Evolutionary conservation across 1,140 invertebrate species (phyloP).

Genomic region (Drosophila mayri): DNA sequence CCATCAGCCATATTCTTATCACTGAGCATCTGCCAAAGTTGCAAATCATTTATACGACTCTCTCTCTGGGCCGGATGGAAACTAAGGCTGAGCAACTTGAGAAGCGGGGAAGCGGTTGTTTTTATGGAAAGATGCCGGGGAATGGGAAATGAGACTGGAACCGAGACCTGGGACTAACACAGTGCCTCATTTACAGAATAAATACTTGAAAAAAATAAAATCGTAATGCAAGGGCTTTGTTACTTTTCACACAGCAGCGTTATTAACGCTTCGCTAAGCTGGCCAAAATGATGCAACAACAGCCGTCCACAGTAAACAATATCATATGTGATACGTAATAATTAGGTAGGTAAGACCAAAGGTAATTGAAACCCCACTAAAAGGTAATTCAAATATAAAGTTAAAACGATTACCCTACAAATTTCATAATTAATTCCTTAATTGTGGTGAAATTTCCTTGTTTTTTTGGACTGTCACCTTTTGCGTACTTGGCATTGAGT

Average conservation of each 20-base stretch:
- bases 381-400: not conserved
- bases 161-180: constrained; percentile 4
- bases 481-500: constrained; percentile 3
- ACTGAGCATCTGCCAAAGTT: constrained; percentile 43
- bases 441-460: constrained; percentile 3
- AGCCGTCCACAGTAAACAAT: not conserved
- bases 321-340: constrained; percentile 4
- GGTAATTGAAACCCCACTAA: constrained; percentile 5
- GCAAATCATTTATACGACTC: constrained; percentile 42
- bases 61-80: constrained; percentile 30
- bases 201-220: not conserved
- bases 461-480: constrained; percentile 3
- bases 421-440: not conserved
- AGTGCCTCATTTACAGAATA: constrained; percentile 9
- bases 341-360: not conserved
- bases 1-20: constrained; percentile 36
- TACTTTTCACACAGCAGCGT: constrained; percentile 23
- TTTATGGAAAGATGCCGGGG: not conserved
- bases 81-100: not conserved
- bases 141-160: not conserved
- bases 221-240: constrained; percentile 18
- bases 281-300: constrained; percentile 25
- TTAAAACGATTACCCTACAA: not conserved
- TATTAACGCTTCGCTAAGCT: constrained; percentile 37
- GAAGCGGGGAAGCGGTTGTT: too few relatives aligned